Conservation (phyloP, 2,888 invertebrate genomes). For the Disparrhopalites patrizii region DNA sequence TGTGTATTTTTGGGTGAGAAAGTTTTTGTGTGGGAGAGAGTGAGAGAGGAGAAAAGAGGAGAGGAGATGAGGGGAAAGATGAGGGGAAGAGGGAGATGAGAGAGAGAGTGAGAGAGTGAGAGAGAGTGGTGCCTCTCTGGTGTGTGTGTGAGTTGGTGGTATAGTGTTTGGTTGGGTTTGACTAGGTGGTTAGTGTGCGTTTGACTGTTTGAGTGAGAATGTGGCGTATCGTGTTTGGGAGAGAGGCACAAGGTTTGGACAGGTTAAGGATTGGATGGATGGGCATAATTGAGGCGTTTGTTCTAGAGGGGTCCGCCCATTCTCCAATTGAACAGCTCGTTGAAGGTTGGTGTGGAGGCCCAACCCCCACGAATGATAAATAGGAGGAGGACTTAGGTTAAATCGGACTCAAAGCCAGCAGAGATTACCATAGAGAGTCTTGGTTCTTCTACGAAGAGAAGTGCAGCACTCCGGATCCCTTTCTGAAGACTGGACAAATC, state of each 20-base stretch:
- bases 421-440: conserved; percentile 39
- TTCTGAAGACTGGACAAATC: conserved; percentile 37
- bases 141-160: not conserved
- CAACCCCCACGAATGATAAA: conserved; percentile 44
- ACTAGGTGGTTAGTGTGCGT: not conserved
- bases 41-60: conserved; percentile 4
- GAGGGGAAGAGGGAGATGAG: not conserved
- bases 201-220: not conserved
- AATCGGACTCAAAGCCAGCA: conserved; percentile 46
- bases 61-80: not conserved
- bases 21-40: not conserved
- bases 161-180: not conserved
- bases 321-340: not conserved
- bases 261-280: conserved; percentile 8
- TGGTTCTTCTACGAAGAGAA: conserved; percentile 32
- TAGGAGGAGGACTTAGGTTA: conserved; percentile 48
- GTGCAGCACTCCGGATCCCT: conserved; percentile 24
- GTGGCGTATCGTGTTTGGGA: not conserved
- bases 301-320: not conserved
- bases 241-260: not conserved
- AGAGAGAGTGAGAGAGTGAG: conserved; percentile 1
- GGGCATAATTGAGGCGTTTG: not conserved
- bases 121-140: not conserved
- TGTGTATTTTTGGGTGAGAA: too few species aligned
- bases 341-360: conserved; percentile 1